These are phyloP conservation scores for Polymixis flavicincta DNA, from an alignment of 2,888 invertebrate species.

Conservation along the genomic window DNA sequence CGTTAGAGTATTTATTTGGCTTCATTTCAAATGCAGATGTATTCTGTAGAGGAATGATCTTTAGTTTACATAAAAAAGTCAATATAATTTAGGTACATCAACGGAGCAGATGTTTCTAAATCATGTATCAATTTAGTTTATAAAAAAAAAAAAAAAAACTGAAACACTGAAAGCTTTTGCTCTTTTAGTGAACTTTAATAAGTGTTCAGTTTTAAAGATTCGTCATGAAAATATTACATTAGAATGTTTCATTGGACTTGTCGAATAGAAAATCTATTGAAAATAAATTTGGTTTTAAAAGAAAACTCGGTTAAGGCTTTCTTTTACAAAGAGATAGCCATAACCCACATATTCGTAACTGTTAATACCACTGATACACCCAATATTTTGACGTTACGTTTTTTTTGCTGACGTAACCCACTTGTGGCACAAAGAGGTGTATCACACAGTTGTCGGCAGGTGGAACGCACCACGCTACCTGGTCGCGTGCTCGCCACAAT, in stretches of 20 bases:
- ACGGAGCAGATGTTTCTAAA: slow-evolving; percentile 16
- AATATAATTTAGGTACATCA: slow-evolving; percentile 24
- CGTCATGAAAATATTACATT: not conserved
- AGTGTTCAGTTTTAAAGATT: not conserved
- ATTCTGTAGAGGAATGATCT: slow-evolving; percentile 19
- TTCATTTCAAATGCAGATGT: slow-evolving; percentile 53
- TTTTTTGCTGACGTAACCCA: slow-evolving; percentile 64
- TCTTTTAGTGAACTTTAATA: not conserved
- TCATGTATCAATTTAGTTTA: not conserved
- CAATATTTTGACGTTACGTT: slow-evolving; percentile 48
- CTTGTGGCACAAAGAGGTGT: slow-evolving; percentile 60
- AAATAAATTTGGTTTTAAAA: not conserved
- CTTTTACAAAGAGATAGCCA: not conserved
- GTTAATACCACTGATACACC: slow-evolving; percentile 15
- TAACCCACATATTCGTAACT: not conserved
- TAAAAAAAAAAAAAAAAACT: not conserved
- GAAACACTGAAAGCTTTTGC: not conserved
- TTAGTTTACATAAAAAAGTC: slow-evolving; percentile 32
- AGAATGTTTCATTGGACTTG: not conserved
- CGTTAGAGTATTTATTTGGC: slow-evolving; percentile 55
- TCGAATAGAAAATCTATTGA: not conserved
- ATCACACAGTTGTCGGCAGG: slow-evolving; percentile 58
- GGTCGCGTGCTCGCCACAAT: slow-evolving; percentile 74
- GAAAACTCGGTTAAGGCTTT: not conserved
- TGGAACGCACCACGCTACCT: slow-evolving; percentile 68